These are phyloP conservation scores for Parazoanthus darwini DNA, from an alignment of 92 coral and sea anemone species.

Conservation along the genomic window DNA sequence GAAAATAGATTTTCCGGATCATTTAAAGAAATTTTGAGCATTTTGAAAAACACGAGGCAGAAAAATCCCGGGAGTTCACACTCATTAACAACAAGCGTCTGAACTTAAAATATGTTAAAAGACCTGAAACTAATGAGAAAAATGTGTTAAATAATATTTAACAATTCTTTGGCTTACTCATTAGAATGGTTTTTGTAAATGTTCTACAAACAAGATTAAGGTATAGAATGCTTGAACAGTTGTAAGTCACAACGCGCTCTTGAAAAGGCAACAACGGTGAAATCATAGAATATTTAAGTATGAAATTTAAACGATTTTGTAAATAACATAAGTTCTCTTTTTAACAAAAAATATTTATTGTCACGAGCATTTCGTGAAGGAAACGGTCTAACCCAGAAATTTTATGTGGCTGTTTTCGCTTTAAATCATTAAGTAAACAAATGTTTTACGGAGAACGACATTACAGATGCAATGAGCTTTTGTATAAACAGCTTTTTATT, in stretches of 20 bases:
- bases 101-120: background rate
- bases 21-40: conserved; percentile 53
- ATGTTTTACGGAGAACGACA: background rate
- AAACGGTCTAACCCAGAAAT: background rate
- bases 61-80: background rate
- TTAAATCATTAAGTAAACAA: background rate
- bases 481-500: too few relatives aligned
- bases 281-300: background rate
- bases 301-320: background rate
- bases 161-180: background rate
- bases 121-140: background rate
- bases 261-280: background rate
- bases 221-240: background rate
- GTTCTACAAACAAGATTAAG: background rate
- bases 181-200: background rate
- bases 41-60: conserved; percentile 28
- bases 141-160: background rate
- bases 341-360: background rate
- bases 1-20: conserved; percentile 59
- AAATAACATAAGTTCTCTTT: background rate
- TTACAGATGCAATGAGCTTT: too few relatives aligned
- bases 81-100: conserved; percentile 30
- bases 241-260: background rate
- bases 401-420: background rate
- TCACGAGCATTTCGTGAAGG: background rate